A percentile compares a stretch with the other conserved stretches of the same genome.
phyloP scores from a whole-genome alignment of 2,797 vertebrate species.

The Muscicapa striata region DNA sequence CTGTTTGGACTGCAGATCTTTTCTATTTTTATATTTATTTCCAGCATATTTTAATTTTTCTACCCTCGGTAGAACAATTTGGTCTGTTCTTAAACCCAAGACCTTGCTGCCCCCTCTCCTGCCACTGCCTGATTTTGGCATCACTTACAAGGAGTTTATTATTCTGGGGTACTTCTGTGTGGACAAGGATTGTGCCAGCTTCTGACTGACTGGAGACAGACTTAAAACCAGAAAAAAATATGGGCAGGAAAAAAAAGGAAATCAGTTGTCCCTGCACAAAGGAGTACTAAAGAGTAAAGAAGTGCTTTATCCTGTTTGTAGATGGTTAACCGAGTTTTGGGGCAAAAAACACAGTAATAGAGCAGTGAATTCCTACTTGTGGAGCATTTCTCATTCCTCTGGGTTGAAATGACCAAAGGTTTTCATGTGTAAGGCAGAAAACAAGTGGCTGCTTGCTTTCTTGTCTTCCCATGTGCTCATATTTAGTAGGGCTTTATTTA shows the following conservation, averaged over 20 bases:
- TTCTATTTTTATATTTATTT: constrained; percentile 59
- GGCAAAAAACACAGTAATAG: neutral
- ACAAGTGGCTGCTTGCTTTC: neutral
- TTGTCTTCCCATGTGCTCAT: neutral
- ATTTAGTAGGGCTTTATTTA: constrained; percentile 13
- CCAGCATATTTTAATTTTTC: constrained; percentile 4
- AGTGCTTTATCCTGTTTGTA: neutral
- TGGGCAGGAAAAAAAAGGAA: neutral
- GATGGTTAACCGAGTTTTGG: neutral
- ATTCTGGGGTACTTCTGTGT: neutral
- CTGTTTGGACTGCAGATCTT: constrained; percentile 20
- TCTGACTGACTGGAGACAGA: neutral
- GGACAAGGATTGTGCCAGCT: neutral
- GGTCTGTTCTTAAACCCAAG: constrained; percentile 29
- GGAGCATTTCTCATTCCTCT: neutral
- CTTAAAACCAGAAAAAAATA: neutral
- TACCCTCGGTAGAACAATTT: neutral
- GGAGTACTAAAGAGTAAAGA: neutral
- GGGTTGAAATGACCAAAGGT: neutral
- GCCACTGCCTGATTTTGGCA: neutral
- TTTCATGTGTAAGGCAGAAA: neutral
- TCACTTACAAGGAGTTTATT: neutral
- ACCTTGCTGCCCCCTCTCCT: neutral
- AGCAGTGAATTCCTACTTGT: neutral
- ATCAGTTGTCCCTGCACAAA: neutral